A percentile compares a stretch with the other conserved stretches of the same genome.
Evolutionary conservation across 2,888 invertebrate species (phyloP).

Genomic region (Troides helena): DNA sequence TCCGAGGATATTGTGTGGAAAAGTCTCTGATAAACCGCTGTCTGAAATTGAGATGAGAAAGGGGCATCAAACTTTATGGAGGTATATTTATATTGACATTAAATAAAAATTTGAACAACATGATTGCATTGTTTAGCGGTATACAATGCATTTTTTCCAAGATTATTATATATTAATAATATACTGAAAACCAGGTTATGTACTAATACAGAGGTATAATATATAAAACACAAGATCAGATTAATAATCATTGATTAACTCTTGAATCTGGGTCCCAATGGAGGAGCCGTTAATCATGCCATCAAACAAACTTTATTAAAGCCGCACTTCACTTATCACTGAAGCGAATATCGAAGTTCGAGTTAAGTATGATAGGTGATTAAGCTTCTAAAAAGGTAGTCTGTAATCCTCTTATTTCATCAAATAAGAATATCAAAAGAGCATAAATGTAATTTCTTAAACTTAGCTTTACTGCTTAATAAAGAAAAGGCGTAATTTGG

Average conservation of each 20-base stretch:
- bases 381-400: too few species aligned
- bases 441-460: too few species aligned
- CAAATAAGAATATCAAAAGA: too few species aligned
- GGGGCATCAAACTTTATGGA: too few species aligned
- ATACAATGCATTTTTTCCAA: too few species aligned
- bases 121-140: too few species aligned
- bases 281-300: not conserved
- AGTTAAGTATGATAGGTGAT: too few species aligned
- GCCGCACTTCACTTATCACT: too few species aligned
- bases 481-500: too few species aligned
- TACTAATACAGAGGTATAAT: not conserved
- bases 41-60: slow-evolving; percentile 1
- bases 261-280: not conserved
- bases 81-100: not conserved
- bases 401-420: too few species aligned
- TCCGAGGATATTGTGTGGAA: slow-evolving; percentile 8
- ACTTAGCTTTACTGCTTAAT: too few species aligned
- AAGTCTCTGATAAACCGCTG: slow-evolving; percentile 3
- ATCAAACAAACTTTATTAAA: not conserved
- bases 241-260: not conserved
- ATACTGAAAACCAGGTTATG: not conserved
- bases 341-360: too few species aligned
- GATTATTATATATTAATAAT: not conserved
- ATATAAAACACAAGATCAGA: not conserved
- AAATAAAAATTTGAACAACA: not conserved